phyloP scores from a whole-genome alignment of 1,140 invertebrate genomes.

The Yoshiicerus persimilis region DNA sequence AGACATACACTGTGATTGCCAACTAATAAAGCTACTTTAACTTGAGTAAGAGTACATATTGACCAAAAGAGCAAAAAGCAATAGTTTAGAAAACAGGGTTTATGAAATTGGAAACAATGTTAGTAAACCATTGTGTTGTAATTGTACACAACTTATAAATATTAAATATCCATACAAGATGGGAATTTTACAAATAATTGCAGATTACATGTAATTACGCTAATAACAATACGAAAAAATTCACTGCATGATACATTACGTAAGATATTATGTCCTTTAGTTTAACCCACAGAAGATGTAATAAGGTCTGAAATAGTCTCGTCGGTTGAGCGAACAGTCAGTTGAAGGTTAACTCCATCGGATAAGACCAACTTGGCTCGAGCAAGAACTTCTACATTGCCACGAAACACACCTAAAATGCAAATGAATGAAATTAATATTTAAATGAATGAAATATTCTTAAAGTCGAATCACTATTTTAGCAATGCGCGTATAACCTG shows the following conservation, averaged over 20 bases:
- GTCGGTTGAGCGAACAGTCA: constrained; percentile 65
- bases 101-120: background rate
- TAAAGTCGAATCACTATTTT: constrained; percentile 15
- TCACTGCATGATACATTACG: background rate
- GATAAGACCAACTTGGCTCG: constrained; percentile 77
- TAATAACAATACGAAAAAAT: background rate
- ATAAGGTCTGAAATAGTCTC: constrained; percentile 76
- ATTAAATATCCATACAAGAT: background rate
- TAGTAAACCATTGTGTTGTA: background rate
- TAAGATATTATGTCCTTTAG: constrained; percentile 46
- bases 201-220: background rate
- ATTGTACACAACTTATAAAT: background rate
- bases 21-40: background rate
- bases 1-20: too few species aligned
- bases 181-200: background rate
- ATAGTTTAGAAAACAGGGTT: background rate
- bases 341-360: constrained; percentile 72
- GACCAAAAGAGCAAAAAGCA: background rate
- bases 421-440: background rate
- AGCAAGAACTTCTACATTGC: constrained; percentile 85
- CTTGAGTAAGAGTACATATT: background rate
- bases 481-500: constrained; percentile 58
- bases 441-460: background rate
- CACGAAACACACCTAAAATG: constrained; percentile 74
- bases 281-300: constrained; percentile 80